Percentiles rank a stretch among this genome's conserved stretches.
Conservation (phyloP, 2,888 invertebrate genomes). For the Pandemis corylana region DNA sequence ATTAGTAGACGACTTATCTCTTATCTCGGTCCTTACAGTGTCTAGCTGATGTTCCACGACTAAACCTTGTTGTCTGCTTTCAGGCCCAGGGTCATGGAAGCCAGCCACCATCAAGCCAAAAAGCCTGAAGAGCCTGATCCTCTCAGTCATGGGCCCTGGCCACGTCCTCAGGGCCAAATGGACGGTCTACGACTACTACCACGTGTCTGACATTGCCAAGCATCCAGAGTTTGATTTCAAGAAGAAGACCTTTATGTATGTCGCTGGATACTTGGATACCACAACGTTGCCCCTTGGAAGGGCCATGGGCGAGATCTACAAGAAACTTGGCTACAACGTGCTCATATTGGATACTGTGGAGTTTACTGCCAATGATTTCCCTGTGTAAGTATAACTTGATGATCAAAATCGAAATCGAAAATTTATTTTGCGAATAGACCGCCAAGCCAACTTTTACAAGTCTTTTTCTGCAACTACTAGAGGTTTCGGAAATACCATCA, state of each 20-base stretch:
- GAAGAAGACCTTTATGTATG: constrained; percentile 64
- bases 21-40: no score
- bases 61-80: constrained; percentile 24
- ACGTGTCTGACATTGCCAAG: constrained; percentile 57
- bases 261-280: constrained; percentile 67
- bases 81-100: constrained; percentile 66
- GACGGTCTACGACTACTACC: constrained; percentile 61
- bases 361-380: constrained; percentile 65
- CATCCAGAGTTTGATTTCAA: constrained; percentile 56
- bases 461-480: no score
- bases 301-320: constrained; percentile 54
- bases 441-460: no score
- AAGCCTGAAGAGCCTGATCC: constrained; percentile 57
- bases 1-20: no score
- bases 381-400: constrained; percentile 59
- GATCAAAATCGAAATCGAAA: no score
- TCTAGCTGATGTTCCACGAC: no score
- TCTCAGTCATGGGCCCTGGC: constrained; percentile 54
- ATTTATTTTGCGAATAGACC: no score
- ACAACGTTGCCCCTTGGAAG: constrained; percentile 54
- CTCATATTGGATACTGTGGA: constrained; percentile 59
- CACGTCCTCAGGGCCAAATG: constrained; percentile 44
- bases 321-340: constrained; percentile 62
- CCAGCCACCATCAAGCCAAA: constrained; percentile 59
- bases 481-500: no score